phyloP scores from a whole-genome alignment of 2,113 vertebrate species.

The Tragelaphus strepsiceros region DNA sequence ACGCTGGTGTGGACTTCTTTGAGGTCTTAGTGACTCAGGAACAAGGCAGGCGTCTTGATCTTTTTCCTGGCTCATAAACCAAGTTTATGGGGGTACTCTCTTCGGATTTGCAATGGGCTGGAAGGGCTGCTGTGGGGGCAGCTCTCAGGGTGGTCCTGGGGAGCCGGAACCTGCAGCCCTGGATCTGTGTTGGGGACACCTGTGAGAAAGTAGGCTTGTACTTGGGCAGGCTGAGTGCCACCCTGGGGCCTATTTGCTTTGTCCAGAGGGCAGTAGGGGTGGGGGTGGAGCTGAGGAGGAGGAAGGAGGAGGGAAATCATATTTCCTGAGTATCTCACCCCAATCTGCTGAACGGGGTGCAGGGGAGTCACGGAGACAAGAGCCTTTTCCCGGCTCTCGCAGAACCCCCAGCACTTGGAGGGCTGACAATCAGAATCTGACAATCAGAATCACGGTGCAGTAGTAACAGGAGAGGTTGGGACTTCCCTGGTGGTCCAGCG shows the following conservation, averaged over 20 bases:
- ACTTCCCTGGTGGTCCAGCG: fast-evolving
- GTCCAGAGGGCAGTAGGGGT: neutral
- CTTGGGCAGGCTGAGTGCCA: neutral
- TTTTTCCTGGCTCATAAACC: neutral
- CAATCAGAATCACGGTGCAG: neutral
- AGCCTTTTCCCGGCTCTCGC: neutral
- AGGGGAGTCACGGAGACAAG: fast-evolving
- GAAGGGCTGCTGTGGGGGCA: neutral
- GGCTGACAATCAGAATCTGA: neutral
- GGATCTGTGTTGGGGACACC: neutral
- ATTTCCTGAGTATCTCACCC: too few relatives aligned
- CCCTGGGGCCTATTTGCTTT: neutral
- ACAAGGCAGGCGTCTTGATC: neutral
- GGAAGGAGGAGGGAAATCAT: neutral
- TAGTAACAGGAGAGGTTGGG: fast-evolving
- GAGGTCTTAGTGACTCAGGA: neutral
- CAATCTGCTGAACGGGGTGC: neutral
- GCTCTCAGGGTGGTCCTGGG: neutral
- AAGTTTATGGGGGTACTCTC: neutral
- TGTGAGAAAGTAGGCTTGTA: neutral
- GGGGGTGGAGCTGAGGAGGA: neutral
- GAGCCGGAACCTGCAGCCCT: neutral
- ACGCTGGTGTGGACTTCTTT: neutral
- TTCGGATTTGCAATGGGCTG: neutral
- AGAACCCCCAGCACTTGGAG: neutral